Conservation (phyloP, 64 coral and sea anemone species). For the Hydrozoanthus tunicans region DNA sequence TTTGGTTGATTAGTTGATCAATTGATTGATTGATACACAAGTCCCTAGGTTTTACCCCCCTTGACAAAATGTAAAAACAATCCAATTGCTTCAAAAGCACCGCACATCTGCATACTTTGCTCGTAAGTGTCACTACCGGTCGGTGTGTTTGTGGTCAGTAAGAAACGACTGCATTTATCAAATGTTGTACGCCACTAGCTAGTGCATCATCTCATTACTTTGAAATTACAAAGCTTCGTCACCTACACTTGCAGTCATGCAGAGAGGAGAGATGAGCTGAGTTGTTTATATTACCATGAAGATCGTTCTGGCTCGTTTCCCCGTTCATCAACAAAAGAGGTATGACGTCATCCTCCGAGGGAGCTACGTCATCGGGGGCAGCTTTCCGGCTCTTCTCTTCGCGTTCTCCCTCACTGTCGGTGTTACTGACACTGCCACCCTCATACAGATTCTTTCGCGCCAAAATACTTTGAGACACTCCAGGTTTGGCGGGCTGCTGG, state of each 20-base stretch:
- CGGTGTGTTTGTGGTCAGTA: too few species aligned
- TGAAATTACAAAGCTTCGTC: slow-evolving; percentile 1
- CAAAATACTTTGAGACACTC: slow-evolving; percentile 26
- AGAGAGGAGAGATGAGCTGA: slow-evolving; percentile 39
- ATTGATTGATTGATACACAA: neutral
- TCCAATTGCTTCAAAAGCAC: too few species aligned
- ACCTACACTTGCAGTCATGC: slow-evolving; percentile 58
- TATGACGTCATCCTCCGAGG: slow-evolving; percentile 7
- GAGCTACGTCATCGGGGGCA: neutral
- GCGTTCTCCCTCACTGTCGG: slow-evolving; percentile 44
- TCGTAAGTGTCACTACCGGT: too few species aligned
- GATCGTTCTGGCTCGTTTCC: slow-evolving; percentile 46
- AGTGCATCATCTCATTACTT: neutral
- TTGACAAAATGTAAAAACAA: too few species aligned
- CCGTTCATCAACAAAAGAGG: slow-evolving; percentile 16
- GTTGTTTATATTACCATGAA: slow-evolving; percentile 45
- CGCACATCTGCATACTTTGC: too few species aligned
- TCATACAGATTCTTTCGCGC: slow-evolving; percentile 29
- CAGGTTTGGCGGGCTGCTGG: neutral
- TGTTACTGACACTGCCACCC: slow-evolving; percentile 27
- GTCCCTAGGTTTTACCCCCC: too few species aligned
- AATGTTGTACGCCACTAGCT: neutral
- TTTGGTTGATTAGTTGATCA: too few species aligned
- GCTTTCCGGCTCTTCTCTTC: neutral
- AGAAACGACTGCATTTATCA: neutral